Conservation (phyloP, 2,797 vertebrate species). For the Tympanoctomys barrerae region DNA sequence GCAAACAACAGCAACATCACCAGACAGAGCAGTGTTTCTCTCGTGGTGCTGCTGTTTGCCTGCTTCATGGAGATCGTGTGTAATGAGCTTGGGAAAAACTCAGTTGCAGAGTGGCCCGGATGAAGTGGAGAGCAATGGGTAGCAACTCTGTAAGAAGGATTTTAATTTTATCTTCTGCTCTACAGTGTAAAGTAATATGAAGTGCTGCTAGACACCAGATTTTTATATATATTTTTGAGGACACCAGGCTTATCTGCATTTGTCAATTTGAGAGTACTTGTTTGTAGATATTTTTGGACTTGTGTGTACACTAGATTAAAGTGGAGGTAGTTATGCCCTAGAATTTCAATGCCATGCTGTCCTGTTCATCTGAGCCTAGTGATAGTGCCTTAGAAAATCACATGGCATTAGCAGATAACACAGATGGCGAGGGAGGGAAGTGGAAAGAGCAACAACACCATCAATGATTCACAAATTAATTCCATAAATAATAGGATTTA, state of each 20-base stretch:
- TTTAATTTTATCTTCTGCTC: constrained; percentile 60
- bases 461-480: constrained; percentile 68
- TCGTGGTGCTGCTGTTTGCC: not conserved
- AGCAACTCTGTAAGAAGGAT: not conserved
- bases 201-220: not conserved
- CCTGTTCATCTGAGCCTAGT: constrained; percentile 38
- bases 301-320: constrained; percentile 56
- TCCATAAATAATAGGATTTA: constrained; percentile 72
- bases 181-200: constrained; percentile 55
- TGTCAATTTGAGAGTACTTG: constrained; percentile 62
- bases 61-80: not conserved
- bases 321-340: constrained; percentile 53
- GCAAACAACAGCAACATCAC: not conserved
- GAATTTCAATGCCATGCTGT: constrained; percentile 54
- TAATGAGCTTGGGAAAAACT: constrained; percentile 5
- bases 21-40: not conserved
- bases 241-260: not conserved
- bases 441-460: constrained; percentile 61
- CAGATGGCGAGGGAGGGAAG: not conserved
- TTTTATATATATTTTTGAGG: constrained; percentile 47
- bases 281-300: constrained; percentile 41
- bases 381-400: constrained; percentile 51
- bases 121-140: not conserved
- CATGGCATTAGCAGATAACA: not conserved
- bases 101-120: not conserved